Evolutionary conservation across 2,113 vertebrate species (phyloP).

Genomic region (Globicephala melas): DNA sequence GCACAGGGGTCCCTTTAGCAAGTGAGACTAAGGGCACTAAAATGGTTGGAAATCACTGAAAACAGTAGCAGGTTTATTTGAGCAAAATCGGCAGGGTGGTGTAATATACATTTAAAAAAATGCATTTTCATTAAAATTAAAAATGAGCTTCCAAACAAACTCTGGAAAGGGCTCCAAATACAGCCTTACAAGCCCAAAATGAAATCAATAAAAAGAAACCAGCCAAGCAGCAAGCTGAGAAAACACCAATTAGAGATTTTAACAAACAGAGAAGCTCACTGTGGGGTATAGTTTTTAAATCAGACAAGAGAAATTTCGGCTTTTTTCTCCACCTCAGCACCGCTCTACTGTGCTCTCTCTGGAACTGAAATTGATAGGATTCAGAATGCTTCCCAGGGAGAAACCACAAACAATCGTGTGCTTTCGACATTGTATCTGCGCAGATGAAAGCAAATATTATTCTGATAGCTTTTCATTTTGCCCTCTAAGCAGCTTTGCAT

Average conservation of each 20-base stretch:
- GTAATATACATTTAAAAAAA: slow-evolving; percentile 77
- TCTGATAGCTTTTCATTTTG: slow-evolving; percentile 70
- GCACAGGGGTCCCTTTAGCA: slow-evolving; percentile 72
- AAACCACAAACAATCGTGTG: slow-evolving; percentile 64
- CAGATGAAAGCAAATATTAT: slow-evolving; percentile 73
- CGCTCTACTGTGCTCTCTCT: slow-evolving; percentile 50
- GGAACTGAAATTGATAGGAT: slow-evolving; percentile 70
- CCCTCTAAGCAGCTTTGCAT: slow-evolving; percentile 56
- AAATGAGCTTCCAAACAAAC: slow-evolving; percentile 77
- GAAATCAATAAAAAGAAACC: slow-evolving; percentile 79
- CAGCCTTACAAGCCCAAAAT: slow-evolving; percentile 71
- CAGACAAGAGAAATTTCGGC: slow-evolving; percentile 71
- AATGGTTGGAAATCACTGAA: slow-evolving; percentile 76
- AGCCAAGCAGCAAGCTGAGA: slow-evolving; percentile 78
- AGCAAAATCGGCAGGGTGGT: slow-evolving; percentile 72
- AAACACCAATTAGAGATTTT: slow-evolving; percentile 80
- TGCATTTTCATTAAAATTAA: slow-evolving; percentile 78
- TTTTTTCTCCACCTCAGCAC: slow-evolving; percentile 56
- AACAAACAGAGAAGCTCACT: slow-evolving; percentile 77
- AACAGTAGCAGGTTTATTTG: slow-evolving; percentile 78
- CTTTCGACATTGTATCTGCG: slow-evolving; percentile 57
- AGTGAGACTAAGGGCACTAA: slow-evolving; percentile 68
- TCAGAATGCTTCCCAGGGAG: slow-evolving; percentile 69
- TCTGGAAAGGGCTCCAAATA: slow-evolving; percentile 73
- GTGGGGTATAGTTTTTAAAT: slow-evolving; percentile 75